These are phyloP conservation scores for Heliconius nattereri DNA, from an alignment of 1,140 invertebrate species.

Conservation along the genomic window DNA sequence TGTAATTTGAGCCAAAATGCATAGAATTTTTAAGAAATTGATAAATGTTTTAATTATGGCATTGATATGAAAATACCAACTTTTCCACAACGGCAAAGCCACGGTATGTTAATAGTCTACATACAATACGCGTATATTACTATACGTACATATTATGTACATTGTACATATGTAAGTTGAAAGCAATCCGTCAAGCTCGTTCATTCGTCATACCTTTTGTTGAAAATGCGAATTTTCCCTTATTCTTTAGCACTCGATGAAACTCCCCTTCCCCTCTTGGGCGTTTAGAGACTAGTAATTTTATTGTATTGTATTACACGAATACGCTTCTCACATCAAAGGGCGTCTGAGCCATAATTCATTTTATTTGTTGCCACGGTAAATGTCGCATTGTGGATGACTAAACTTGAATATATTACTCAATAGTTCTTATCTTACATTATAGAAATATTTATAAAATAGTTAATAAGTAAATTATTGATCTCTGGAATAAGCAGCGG, in stretches of 20 bases:
- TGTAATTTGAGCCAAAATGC: background rate
- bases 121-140: background rate
- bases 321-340: slow-evolving; percentile 56
- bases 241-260: slow-evolving; percentile 31
- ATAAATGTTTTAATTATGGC: no score
- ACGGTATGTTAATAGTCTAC: background rate
- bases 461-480: background rate
- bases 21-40: no score
- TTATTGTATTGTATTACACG: slow-evolving; percentile 51
- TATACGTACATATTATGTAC: background rate
- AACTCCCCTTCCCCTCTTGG: slow-evolving; percentile 34
- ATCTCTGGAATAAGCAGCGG: background rate
- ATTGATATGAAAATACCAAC: no score
- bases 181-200: slow-evolving; percentile 6
- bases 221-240: slow-evolving; percentile 25
- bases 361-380: slow-evolving; percentile 36
- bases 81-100: background rate
- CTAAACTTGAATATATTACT: background rate
- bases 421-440: background rate
- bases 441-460: no score
- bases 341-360: slow-evolving; percentile 52
- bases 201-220: slow-evolving; percentile 15
- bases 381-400: slow-evolving; percentile 35
- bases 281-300: slow-evolving; percentile 40
- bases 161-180: background rate